phyloP scores from a whole-genome alignment of 2,888 invertebrate species.

The Anarsia innoxiella region DNA sequence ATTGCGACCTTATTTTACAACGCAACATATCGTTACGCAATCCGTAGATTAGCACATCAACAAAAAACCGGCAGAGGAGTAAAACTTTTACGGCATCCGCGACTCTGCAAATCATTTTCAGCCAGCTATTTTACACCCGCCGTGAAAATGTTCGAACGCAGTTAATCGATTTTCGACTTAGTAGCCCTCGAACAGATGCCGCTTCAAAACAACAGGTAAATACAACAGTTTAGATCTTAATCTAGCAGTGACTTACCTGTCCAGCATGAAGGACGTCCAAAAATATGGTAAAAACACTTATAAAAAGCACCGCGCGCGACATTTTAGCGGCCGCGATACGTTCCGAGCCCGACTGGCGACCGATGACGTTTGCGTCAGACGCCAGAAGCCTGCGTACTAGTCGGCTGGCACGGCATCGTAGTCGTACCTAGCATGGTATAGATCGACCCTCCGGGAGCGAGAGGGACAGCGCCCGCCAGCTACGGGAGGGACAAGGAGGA shows the following conservation, averaged over 20 bases:
- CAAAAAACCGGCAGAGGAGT: constrained; percentile 30
- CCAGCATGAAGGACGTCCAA: constrained; percentile 74
- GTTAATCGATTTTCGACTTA: constrained; percentile 68
- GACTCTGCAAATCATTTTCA: constrained; percentile 45
- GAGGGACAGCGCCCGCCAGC: constrained; percentile 28
- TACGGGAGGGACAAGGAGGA: constrained; percentile 35
- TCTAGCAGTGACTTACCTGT: constrained; percentile 60
- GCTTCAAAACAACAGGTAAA: constrained; percentile 17
- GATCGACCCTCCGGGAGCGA: constrained; percentile 69
- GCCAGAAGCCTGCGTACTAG: constrained; percentile 71
- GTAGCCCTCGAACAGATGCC: constrained; percentile 29
- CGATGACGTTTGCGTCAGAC: constrained; percentile 54
- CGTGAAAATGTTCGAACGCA: constrained; percentile 63
- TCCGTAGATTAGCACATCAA: constrained; percentile 21
- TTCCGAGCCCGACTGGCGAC: constrained; percentile 43
- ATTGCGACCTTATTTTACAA: constrained; percentile 4
- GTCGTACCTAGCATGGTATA: constrained; percentile 70
- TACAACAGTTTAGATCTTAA: constrained; percentile 20
- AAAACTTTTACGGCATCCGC: constrained; percentile 56
- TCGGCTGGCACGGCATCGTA: constrained; percentile 51
- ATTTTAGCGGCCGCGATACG: constrained; percentile 72
- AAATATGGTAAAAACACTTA: constrained; percentile 76
- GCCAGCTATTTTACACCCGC: constrained; percentile 51
- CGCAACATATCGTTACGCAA: constrained; percentile 44
- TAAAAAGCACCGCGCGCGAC: constrained; percentile 77